A percentile compares a stretch with the other conserved stretches of the same genome.
Conservation (phyloP, 2,888 invertebrate species). For the Tuta absoluta region DNA sequence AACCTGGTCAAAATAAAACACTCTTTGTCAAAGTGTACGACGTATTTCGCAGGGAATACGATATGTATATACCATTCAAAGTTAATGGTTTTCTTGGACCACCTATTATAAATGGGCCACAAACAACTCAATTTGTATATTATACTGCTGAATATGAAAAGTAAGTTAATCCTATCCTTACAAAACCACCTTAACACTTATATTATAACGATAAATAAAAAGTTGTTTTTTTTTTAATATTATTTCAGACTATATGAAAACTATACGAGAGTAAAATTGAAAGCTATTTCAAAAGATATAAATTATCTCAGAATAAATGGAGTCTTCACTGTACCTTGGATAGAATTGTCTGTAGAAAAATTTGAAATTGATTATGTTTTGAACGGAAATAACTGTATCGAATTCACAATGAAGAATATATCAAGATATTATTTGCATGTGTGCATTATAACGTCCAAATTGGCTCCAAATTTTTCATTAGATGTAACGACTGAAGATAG, state of each 20-base stretch:
- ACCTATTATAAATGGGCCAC: slow-evolving; percentile 51
- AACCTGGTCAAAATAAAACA: slow-evolving; percentile 63
- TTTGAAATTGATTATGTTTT: slow-evolving; percentile 62
- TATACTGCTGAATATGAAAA: slow-evolving; percentile 60
- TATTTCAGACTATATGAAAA: slow-evolving; percentile 64
- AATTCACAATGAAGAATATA: slow-evolving; percentile 68
- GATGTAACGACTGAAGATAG: slow-evolving; percentile 50
- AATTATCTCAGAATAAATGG: slow-evolving; percentile 64
- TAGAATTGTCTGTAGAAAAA: slow-evolving; percentile 61
- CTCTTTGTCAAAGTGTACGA: slow-evolving; percentile 67
- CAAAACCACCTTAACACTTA: not conserved
- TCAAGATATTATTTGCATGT: slow-evolving; percentile 64
- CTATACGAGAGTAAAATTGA: slow-evolving; percentile 63
- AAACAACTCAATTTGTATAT: slow-evolving; percentile 60
- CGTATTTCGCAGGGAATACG: slow-evolving; percentile 72
- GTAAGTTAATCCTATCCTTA: slow-evolving; percentile 46
- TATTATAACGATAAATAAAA: no score
- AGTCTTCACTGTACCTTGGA: slow-evolving; percentile 70
- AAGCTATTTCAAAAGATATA: slow-evolving; percentile 63
- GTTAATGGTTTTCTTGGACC: slow-evolving; percentile 83
- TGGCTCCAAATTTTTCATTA: slow-evolving; percentile 62
- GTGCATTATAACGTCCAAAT: slow-evolving; percentile 59
- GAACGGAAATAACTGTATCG: slow-evolving; percentile 48
- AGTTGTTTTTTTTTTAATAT: not conserved
- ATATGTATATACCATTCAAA: slow-evolving; percentile 81